Base-by-base conservation (phyloP, 2,888 invertebrate species). In the Trichopoda pennipes region DNA sequence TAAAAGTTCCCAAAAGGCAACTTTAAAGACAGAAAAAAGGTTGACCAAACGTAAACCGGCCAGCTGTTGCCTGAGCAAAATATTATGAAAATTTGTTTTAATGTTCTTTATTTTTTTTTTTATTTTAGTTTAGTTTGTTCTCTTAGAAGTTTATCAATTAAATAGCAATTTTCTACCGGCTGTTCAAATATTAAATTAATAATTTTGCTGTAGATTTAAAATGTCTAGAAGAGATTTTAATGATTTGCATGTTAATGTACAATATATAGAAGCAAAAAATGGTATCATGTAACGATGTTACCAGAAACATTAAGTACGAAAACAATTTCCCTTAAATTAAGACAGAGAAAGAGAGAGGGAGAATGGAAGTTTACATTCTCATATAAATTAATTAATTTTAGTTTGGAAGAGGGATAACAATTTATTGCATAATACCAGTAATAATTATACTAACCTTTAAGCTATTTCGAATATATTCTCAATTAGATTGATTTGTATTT, bases 91-190 rank as follows among this genome's bases (percentile, higher is more conserved):
- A 53, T 72, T 35, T 16, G 19, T 12, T 61, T 32, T 8, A 63
- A 44, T 63, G 32, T 63, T 28, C 53, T 42, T 28, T n/a, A 47
- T n/a, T 23, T 56, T 44, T 4, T 47, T 17, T 61, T n/a, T 61
- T 23, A 23, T 10, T 28, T 10, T 44, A 1, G 44, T 68, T 55
- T n/a, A 7, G 19, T 23, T n/a, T 23, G 9, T 23, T 19, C 3
- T 51, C 21, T 23, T 17, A 9, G 44, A 56, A 72, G 28, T 55
- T 44, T 73, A 63, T 21, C 51, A 73, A 73, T 63, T 53, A 73
- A 63, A 63, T 21, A 63, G 32, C 53, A 53, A 44, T 63, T 63
- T 63, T 55, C 28, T 7, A 38, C 9, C 1, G 51, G 17, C 12
- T 23, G 58, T 61, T 51, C 35, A 16, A 42, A 14, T 42, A 14